phyloP scores from a whole-genome alignment of 1,140 invertebrate genomes.

The Pectinophora gossypiella region DNA sequence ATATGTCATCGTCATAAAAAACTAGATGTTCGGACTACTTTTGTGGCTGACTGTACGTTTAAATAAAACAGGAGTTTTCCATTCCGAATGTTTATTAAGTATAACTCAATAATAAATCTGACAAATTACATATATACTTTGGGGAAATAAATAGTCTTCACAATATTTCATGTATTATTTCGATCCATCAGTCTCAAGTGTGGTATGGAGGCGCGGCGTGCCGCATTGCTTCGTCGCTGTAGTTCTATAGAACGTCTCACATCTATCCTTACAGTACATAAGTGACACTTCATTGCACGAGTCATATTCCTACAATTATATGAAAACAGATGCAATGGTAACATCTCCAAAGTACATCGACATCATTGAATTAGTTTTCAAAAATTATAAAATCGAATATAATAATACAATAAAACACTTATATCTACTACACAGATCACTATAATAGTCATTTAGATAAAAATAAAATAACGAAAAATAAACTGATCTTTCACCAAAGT shows the following conservation, averaged over 20 bases:
- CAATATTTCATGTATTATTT: constrained; percentile 19
- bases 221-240: no score
- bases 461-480: not conserved
- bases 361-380: not conserved
- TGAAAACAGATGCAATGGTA: not conserved
- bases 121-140: constrained; percentile 23
- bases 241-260: no score
- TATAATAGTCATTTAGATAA: constrained; percentile 3
- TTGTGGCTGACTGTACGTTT: no score
- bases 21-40: no score
- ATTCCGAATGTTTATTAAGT: constrained; percentile 15
- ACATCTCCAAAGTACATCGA: not conserved
- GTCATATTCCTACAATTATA: not conserved
- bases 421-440: constrained; percentile 1
- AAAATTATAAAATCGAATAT: not conserved
- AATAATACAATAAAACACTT: constrained; percentile 5
- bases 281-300: not conserved
- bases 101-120: constrained; percentile 18
- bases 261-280: not conserved
- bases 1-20: no score
- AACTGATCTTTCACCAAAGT: constrained; percentile 3
- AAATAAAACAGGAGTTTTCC: constrained; percentile 6
- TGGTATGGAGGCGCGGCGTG: constrained; percentile 2
- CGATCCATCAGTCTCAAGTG: constrained; percentile 23
- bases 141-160: constrained; percentile 24